Base-by-base conservation (phyloP, 2,113 vertebrate species). In the Rhabdomys dilectus region DNA sequence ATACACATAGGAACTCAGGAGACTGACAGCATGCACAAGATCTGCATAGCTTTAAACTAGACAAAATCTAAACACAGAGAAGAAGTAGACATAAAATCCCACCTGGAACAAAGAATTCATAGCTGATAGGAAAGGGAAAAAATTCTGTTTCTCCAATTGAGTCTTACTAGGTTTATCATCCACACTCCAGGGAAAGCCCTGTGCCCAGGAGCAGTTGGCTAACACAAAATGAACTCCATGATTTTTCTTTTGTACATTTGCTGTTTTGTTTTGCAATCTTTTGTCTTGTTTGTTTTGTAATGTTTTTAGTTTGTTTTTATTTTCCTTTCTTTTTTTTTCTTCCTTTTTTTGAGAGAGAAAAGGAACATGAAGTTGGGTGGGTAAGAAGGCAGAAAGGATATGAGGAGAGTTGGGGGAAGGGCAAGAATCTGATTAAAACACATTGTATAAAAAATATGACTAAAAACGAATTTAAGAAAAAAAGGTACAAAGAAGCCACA, bases 401-500 rank as follows among this genome's bases (percentile, higher is more conserved):
- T 15, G 12, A 24, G 80, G 39, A 39, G 22, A 31, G 12, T 84
- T 42, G 56, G 58, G 13, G 80, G n/a, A 42, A 84, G 7, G 24
- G 15, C 16, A 64, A 10, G 24, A 85, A 19, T 64, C 31, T 42
- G 60, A 42, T 17, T 7, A 62, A 84, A 82, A 42, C 60, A 42
- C 24, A 62, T 29, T 45, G 7, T 19, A 11, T 64, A 48, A 42
- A 84, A 81, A 82, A 39, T 9, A n/a, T 29, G 39, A 60, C 26
- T 31, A 42, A 42, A 84, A 64, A 42, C 45, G n/a, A 45, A 62
- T 19, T 45, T 64, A 60, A 16, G 31, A 42, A 36, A 48, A 48
- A 76, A 70, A 97, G 91, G 24, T 94, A 85, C 91, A 45, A 48
- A 96, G 68, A 97, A 68, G 15, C 8, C 73, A 90, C n/a, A 60